Conservation (phyloP, 2,888 invertebrate genomes). For the Lepidonotus clava region DNA sequence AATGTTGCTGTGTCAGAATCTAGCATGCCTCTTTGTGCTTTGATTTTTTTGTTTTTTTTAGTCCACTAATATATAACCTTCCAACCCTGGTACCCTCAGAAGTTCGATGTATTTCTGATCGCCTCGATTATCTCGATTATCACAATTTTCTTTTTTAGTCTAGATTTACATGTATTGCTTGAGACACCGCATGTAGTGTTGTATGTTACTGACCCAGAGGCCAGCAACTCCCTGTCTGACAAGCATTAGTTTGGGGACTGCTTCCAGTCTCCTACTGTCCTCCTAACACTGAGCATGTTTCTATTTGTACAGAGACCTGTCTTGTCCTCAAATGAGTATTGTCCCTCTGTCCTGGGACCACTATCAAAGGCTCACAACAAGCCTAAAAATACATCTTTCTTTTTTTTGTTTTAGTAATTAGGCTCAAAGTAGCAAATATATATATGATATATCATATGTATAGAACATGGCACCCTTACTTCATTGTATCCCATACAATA, state of each 20-base stretch:
- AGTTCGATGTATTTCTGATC: conserved; percentile 53
- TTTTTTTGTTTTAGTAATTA: conserved; percentile 28
- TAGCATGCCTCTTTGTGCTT: conserved; percentile 42
- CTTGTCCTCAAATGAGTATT: conserved; percentile 36
- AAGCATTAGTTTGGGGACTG: conserved; percentile 20
- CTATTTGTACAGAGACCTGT: conserved; percentile 31
- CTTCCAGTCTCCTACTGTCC: conserved; percentile 5
- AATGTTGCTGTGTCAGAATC: conserved; percentile 11
- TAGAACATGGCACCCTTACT: conserved; percentile 37
- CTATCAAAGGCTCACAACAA: conserved; percentile 45
- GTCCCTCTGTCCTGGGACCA: conserved; percentile 38
- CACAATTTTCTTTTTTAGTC: conserved; percentile 16
- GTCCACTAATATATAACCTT: conserved; percentile 42
- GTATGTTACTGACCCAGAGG: no score
- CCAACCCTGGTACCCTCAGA: conserved; percentile 27
- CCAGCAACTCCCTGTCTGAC: conserved; percentile 15
- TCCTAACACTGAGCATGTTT: conserved; percentile 25
- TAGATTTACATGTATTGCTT: conserved; percentile 52
- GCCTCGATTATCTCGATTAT: conserved; percentile 53
- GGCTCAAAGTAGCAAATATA: conserved; percentile 50
- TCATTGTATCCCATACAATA: conserved; percentile 36
- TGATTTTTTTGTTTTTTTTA: conserved; percentile 39
- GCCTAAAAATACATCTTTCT: conserved; percentile 50
- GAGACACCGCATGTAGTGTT: conserved; percentile 33
- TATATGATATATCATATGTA: conserved; percentile 35